Conservation (phyloP, 1,140 invertebrate genomes). For the Pantala flavescens region DNA sequence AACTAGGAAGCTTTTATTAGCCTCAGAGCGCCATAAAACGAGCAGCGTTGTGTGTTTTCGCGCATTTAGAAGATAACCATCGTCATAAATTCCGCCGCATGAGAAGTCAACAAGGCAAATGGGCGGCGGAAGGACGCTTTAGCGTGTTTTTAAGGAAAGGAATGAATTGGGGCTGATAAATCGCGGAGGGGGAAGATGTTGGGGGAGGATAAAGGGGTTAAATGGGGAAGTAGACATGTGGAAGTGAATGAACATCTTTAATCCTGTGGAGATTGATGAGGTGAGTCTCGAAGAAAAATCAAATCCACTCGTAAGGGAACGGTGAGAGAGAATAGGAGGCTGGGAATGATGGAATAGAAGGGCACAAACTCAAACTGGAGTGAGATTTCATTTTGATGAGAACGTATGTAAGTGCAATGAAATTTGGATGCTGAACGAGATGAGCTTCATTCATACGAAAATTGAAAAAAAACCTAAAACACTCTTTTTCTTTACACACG, state of each 20-base stretch:
- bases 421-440: too few species aligned
- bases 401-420: too few species aligned
- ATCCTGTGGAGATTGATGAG: neutral
- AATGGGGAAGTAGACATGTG: neutral
- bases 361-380: too few species aligned
- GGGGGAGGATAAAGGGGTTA: neutral
- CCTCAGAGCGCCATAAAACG: too few species aligned
- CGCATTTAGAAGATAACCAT: neutral
- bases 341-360: neutral
- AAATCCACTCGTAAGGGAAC: neutral
- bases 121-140: neutral
- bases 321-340: neutral
- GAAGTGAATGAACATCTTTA: neutral
- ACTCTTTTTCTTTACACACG: too few species aligned
- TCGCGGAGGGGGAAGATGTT: neutral
- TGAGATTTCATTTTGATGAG: too few species aligned
- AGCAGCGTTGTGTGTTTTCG: too few species aligned
- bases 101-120: neutral
- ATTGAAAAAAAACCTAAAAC: too few species aligned
- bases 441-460: too few species aligned
- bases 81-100: neutral
- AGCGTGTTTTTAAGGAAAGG: neutral
- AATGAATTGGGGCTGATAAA: neutral
- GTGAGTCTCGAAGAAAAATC: neutral
- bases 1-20: too few species aligned